phyloP scores from a whole-genome alignment of 2,888 invertebrate genomes.

The Lithophane ornitopus region DNA sequence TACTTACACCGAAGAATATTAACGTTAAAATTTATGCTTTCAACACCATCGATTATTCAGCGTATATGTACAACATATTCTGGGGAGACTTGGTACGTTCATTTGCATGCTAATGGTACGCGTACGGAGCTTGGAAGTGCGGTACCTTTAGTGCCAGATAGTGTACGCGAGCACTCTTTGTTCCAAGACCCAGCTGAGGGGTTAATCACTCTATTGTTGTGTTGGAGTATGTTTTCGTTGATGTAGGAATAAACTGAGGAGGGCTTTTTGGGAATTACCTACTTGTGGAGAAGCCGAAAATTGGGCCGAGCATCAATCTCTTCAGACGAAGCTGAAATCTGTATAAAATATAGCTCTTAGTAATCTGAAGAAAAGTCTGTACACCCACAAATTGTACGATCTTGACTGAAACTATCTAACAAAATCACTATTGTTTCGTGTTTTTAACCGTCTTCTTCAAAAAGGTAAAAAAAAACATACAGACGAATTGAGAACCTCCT shows the following conservation, averaged over 20 bases:
- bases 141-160: conserved; percentile 66
- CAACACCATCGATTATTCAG: conserved; percentile 73
- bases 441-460: too few species aligned
- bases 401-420: not conserved
- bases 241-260: conserved; percentile 50
- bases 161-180: conserved; percentile 65
- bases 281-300: conserved; percentile 5
- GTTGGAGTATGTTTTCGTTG: conserved; percentile 57
- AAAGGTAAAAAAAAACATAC: too few species aligned
- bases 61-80: conserved; percentile 72
- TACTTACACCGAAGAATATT: conserved; percentile 59
- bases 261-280: conserved; percentile 40
- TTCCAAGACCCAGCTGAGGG: conserved; percentile 62
- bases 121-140: conserved; percentile 58
- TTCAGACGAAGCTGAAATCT: not conserved
- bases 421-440: not conserved
- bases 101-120: conserved; percentile 85
- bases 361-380: not conserved
- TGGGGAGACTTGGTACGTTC: conserved; percentile 79
- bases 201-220: conserved; percentile 68
- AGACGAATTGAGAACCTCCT: too few species aligned
- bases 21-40: conserved; percentile 67
- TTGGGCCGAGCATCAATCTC: not conserved
- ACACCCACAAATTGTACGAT: not conserved
- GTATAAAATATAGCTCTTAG: not conserved